Evolutionary conservation across 2,888 invertebrate species (phyloP), one percentile per base, ranked within the genome.

Genomic region (Dicroscelio sp.): DNA sequence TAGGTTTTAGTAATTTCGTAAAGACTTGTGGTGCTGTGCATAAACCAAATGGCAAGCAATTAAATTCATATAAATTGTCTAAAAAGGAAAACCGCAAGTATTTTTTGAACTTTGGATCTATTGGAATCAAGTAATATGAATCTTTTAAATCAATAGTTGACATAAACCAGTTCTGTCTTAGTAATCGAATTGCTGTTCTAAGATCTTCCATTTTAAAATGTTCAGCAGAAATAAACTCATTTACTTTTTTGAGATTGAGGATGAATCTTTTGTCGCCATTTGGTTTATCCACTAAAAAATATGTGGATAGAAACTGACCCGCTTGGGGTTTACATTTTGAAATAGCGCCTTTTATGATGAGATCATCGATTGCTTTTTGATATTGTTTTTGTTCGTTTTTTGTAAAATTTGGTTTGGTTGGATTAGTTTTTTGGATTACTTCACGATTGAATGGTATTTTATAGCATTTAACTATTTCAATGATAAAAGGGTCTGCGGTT

Each of bases 1-100:
- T 33, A 33, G 92, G 88, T 78, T 90, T 92, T 30, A 92, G 43
- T 12, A 90, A 20, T 52, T 86, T 92, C 33, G 92, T 92, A 63
- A 92, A 92, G 10, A 92, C 27, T 20, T 30, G 83, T 14, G 90
- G 86, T 0, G 90, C 86, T 27, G 75, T 69, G 25, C n/a, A n/a
- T n/a, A n/a, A n/a, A n/a, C n/a, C n/a, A n/a, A n/a, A n/a, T n/a
- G n/a, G n/a, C n/a, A n/a, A 58, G 71, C 86, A 38, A 52, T 25
- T 38, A 25, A 30, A 69, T 38, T 38, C 33, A 35, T 69, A 25
- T 14, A 43, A 5, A 10, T 1, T 38, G 43, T 31, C n/a, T 25
- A 14, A 14, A 43, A n/a, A 17, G 12, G 35, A 71, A 71, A 43
- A 35, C 25, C 35, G 12, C 33, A 43, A 33, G 5, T 76, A 33